These are phyloP conservation scores for Folsomia manolachei DNA, from an alignment of 2,888 invertebrate species.

Conservation along the genomic window DNA sequence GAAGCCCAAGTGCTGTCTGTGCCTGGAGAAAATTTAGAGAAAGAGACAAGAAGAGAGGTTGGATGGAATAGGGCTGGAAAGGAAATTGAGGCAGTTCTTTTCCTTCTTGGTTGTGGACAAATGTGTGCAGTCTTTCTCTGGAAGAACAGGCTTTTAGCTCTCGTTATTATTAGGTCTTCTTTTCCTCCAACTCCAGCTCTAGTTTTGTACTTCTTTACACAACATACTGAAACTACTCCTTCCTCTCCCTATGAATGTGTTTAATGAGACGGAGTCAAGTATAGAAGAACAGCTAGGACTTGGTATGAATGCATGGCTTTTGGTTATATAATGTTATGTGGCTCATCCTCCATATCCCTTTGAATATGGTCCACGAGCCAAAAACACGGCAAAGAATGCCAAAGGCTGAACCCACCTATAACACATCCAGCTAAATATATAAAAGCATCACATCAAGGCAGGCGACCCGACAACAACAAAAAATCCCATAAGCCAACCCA, in stretches of 20 bases:
- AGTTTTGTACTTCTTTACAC: not conserved
- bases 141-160: conserved; percentile 18
- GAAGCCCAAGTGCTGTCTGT: no score
- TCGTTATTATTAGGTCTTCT: conserved; percentile 10
- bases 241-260: no score
- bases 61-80: no score
- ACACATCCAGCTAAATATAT: not conserved
- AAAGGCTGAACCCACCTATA: not conserved
- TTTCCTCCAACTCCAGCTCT: not conserved
- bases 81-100: not conserved
- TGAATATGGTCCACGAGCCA: not conserved
- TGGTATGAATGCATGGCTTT: not conserved
- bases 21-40: no score
- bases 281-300: not conserved
- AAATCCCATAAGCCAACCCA: not conserved
- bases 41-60: no score
- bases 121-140: not conserved
- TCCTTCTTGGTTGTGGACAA: not conserved
- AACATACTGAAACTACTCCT: no score
- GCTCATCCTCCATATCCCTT: not conserved
- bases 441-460: no score
- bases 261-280: not conserved
- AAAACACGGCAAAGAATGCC: not conserved
- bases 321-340: not conserved
- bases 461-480: not conserved